Percentiles rank a stretch among this genome's conserved stretches.
phyloP scores from a whole-genome alignment of 2,113 vertebrate genomes.

The Gavialis gangeticus region DNA sequence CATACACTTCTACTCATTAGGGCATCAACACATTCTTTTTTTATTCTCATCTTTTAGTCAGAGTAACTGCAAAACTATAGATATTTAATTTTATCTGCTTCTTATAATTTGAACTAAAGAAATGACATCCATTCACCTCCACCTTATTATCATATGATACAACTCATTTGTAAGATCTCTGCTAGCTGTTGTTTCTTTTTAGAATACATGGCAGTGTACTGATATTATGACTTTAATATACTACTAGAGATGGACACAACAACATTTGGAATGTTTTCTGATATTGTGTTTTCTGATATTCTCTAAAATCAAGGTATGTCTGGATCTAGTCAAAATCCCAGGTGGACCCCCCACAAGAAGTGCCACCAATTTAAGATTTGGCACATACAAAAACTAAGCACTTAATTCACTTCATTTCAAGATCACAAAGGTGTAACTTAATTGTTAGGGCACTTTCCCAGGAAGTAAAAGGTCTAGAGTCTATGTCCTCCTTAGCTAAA shows the following conservation, averaged over 20 bases:
- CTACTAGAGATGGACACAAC: neutral
- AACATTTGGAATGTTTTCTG: no score
- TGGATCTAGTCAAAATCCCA: neutral
- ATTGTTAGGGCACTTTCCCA: no score
- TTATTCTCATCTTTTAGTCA: neutral
- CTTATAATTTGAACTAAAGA: neutral
- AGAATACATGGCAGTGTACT: neutral
- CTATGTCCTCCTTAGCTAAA: no score
- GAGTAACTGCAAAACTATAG: neutral
- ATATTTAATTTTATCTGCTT: neutral
- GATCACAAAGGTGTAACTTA: no score
- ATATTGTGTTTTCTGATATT: neutral
- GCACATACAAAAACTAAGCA: no score
- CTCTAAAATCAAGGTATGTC: neutral
- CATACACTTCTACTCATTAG: neutral
- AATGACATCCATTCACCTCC: neutral
- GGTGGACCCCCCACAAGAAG: no score
- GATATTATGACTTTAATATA: neutral
- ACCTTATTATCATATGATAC: neutral
- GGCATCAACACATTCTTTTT: neutral
- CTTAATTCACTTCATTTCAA: no score
- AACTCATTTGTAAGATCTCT: neutral
- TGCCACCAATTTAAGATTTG: neutral
- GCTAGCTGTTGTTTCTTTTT: neutral
- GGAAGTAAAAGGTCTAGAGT: no score